Evolutionary conservation across 2,888 invertebrate species (phyloP).

Genomic region (Labia minor): DNA sequence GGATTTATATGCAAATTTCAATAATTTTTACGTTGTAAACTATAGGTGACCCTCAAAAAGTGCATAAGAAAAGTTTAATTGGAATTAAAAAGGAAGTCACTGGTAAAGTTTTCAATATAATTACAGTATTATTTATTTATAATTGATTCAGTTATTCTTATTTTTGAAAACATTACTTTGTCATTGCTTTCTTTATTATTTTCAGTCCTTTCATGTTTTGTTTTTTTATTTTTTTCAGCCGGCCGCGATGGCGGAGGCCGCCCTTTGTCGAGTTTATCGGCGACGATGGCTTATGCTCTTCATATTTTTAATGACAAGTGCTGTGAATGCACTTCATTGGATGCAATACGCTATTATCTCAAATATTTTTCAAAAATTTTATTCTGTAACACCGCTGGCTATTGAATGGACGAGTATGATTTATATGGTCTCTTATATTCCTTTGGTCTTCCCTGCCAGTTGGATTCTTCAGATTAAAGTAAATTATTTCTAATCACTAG

Average conservation of each 20-base stretch:
- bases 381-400: conserved; percentile 31
- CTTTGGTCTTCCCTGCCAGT: conserved; percentile 49
- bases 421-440: conserved; percentile 50
- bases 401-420: conserved; percentile 51
- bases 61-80: too few species aligned
- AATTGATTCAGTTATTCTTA: too few species aligned
- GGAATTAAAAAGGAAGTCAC: too few species aligned
- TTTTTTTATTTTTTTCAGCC: not conserved
- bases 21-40: too few species aligned
- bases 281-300: conserved; percentile 41
- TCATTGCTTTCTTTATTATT: too few species aligned
- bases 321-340: conserved; percentile 48
- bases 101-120: too few species aligned
- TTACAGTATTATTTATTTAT: too few species aligned
- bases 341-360: conserved; percentile 45
- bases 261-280: conserved; percentile 26
- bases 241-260: conserved; percentile 14
- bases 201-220: too few species aligned
- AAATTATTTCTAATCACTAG: conserved; percentile 30
- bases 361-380: conserved; percentile 36
- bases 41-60: too few species aligned
- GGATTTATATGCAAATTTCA: too few species aligned
- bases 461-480: conserved; percentile 44
- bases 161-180: too few species aligned
- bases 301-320: conserved; percentile 42